Evolutionary conservation across 2,888 invertebrate genomes (phyloP).

Genomic region (Taphrorychus bicolor): DNA sequence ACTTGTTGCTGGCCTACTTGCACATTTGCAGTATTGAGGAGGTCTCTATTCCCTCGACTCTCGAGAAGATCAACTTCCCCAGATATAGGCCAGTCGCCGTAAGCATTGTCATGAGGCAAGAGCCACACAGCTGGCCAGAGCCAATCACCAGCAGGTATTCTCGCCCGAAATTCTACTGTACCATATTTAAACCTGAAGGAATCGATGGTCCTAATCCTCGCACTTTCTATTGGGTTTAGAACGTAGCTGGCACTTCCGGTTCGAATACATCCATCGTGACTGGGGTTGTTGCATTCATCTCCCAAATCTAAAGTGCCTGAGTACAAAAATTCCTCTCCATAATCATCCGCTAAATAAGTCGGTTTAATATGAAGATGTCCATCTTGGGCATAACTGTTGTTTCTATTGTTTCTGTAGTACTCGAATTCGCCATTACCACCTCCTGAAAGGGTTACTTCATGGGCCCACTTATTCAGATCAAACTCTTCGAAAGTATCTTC

Average conservation of each 20-base stretch:
- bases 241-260: conserved; percentile 61
- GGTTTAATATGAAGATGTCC: conserved; percentile 70
- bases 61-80: conserved; percentile 78
- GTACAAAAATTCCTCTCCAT: conserved; percentile 63
- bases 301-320: conserved; percentile 66
- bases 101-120: conserved; percentile 68
- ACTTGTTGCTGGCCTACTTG: conserved; percentile 66
- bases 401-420: conserved; percentile 72
- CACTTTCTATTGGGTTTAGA: conserved; percentile 70
- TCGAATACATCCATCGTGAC: conserved; percentile 65
- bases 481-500: conserved; percentile 68
- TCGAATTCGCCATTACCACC: conserved; percentile 75
- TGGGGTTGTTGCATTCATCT: conserved; percentile 61
- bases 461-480: conserved; percentile 69
- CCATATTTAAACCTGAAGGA: conserved; percentile 74
- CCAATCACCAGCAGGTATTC: conserved; percentile 77
- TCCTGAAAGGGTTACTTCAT: conserved; percentile 70
- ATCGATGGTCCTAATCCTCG: conserved; percentile 67
- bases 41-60: conserved; percentile 67
- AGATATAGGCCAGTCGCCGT: conserved; percentile 74
- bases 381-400: conserved; percentile 68
- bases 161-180: conserved; percentile 69
- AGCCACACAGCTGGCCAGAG: conserved; percentile 76
- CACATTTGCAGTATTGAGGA: conserved; percentile 37
- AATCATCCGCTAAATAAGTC: conserved; percentile 65